Conservation (phyloP, 2,113 vertebrate genomes). For the Tetraodon nigroviridis region DNA sequence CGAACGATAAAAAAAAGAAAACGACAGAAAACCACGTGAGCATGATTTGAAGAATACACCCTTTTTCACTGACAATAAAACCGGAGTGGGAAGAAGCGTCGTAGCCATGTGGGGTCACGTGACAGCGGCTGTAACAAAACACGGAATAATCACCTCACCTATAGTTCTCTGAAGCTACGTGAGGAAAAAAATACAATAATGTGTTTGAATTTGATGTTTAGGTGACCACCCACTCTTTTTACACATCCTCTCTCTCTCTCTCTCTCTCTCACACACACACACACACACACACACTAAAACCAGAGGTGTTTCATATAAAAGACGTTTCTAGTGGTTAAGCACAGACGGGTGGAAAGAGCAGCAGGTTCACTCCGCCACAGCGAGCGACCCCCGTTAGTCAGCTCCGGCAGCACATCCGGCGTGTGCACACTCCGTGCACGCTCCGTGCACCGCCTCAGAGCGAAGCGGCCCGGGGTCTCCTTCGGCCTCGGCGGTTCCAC, state of each 20-base stretch:
- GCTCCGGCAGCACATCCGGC: constrained; percentile 8
- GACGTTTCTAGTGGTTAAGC: constrained; percentile 66
- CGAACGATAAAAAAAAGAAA: constrained; percentile 42
- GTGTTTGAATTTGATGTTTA: constrained; percentile 51
- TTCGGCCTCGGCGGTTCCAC: neutral
- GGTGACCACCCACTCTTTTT: constrained; percentile 14
- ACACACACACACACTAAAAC: constrained; percentile 13
- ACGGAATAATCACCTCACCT: constrained; percentile 49
- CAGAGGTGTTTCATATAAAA: constrained; percentile 40
- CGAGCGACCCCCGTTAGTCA: neutral
- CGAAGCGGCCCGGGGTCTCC: too few species aligned
- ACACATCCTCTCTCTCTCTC: neutral
- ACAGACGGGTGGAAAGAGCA: constrained; percentile 46
- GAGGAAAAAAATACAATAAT: constrained; percentile 57
- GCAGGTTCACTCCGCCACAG: constrained; percentile 33
- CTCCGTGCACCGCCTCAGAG: too few species aligned
- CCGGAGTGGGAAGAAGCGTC: constrained; percentile 57
- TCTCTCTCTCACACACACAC: constrained; percentile 6
- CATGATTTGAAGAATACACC: constrained; percentile 42
- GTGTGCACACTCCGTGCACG: constrained; percentile 3
- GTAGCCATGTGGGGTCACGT: constrained; percentile 68
- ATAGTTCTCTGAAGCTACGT: constrained; percentile 56
- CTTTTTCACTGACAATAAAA: constrained; percentile 39
- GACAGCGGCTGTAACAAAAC: too few species aligned
- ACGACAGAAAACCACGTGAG: constrained; percentile 44